phyloP scores from a whole-genome alignment of 1,140 invertebrate genomes.

The Colletes latitarsis region DNA sequence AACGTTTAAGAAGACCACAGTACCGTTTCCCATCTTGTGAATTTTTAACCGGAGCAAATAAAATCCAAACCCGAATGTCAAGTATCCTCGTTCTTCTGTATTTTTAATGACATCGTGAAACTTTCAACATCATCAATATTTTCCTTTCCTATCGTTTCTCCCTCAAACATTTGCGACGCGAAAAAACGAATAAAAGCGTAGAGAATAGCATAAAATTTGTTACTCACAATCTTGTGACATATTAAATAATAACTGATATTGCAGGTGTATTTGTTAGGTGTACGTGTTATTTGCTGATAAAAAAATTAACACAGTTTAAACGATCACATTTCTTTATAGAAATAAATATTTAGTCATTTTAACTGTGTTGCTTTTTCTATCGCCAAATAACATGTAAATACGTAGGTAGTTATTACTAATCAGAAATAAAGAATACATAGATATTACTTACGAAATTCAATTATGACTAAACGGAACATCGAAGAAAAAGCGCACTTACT shows the following conservation, averaged over 20 bases:
- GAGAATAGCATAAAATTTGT: neutral
- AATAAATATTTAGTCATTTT: no score
- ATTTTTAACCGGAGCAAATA: neutral
- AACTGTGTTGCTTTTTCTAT: no score
- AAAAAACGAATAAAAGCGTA: neutral
- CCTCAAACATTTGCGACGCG: neutral
- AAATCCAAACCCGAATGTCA: neutral
- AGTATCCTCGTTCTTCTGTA: neutral
- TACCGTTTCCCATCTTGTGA: neutral
- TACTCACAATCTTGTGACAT: no score
- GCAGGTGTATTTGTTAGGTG: no score
- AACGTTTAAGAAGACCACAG: neutral
- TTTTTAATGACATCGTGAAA: neutral
- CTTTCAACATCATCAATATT: neutral
- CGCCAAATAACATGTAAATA: no score
- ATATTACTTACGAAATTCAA: no score
- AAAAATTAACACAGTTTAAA: no score
- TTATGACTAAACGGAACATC: neutral
- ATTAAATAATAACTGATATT: no score
- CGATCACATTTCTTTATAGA: no score
- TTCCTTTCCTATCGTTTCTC: neutral
- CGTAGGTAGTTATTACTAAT: no score
- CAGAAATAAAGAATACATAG: no score
- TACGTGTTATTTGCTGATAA: no score
- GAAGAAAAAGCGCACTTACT: neutral